These are phyloP conservation scores for Trichogramma dendrolimi DNA, from an alignment of 2,888 invertebrate species.

Conservation along the genomic window DNA sequence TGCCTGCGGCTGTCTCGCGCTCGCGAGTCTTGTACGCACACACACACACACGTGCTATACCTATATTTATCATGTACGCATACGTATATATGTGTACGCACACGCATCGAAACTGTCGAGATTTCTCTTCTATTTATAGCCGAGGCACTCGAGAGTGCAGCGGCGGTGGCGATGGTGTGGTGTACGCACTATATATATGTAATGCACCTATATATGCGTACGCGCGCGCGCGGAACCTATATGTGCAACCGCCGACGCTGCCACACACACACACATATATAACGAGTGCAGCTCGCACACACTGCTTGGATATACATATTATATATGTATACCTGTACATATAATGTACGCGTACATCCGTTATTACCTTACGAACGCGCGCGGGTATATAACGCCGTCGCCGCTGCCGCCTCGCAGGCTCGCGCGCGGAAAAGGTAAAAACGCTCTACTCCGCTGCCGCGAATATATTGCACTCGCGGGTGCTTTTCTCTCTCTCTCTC, in stretches of 20 bases:
- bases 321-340: constrained; percentile 11
- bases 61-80: constrained; percentile 2
- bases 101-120: constrained; percentile 44
- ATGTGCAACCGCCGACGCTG: neutral
- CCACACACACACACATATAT: neutral
- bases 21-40: too few species aligned
- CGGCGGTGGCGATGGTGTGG: too few species aligned
- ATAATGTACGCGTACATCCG: constrained; percentile 43
- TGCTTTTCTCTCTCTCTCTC: constrained; percentile 14
- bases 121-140: constrained; percentile 52
- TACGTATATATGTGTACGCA: constrained; percentile 37
- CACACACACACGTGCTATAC: too few species aligned
- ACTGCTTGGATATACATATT: neutral
- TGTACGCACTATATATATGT: too few species aligned
- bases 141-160: constrained; percentile 17
- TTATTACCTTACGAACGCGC: constrained; percentile 42
- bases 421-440: neutral
- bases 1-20: neutral
- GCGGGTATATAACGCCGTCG: neutral
- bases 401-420: neutral
- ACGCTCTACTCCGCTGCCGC: neutral
- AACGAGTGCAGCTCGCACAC: neutral
- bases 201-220: too few species aligned
- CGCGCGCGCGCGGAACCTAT: neutral
- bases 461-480: constrained; percentile 16